phyloP scores from a whole-genome alignment of 2,113 vertebrate genomes.

The Gavia stellata region DNA sequence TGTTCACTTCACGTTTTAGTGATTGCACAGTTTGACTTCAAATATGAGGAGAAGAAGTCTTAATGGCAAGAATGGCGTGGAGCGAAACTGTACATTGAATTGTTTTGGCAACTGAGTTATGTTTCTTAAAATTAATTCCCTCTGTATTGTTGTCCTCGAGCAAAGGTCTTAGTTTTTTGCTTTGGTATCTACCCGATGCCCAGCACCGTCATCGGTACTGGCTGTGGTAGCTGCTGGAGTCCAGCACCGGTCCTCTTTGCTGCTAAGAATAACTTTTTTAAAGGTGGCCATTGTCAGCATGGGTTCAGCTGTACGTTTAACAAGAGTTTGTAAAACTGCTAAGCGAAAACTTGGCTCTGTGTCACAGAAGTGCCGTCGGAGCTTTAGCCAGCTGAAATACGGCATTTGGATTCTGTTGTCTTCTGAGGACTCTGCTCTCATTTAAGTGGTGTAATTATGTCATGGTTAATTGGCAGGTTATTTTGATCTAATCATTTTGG shows the following conservation, averaged over 20 bases:
- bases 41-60: background rate
- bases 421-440: background rate
- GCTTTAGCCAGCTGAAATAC: background rate
- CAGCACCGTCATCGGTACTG: background rate
- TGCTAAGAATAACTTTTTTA: background rate
- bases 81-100: background rate
- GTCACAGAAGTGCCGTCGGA: background rate
- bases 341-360: background rate
- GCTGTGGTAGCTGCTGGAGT: background rate
- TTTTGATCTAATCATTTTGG: background rate
- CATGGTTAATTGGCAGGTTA: conserved; percentile 25
- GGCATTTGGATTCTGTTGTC: rapidly evolving
- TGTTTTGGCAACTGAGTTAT: background rate
- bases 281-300: background rate
- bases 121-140: background rate
- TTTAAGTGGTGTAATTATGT: background rate
- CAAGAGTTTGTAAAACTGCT: background rate
- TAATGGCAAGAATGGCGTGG: background rate
- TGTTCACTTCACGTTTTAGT: background rate
- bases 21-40: background rate
- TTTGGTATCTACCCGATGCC: background rate
- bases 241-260: background rate
- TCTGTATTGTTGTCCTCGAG: background rate
- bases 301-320: background rate
- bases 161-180: background rate